Base-by-base conservation (phyloP, 2,888 invertebrate species). In the Catocala fraxini region DNA sequence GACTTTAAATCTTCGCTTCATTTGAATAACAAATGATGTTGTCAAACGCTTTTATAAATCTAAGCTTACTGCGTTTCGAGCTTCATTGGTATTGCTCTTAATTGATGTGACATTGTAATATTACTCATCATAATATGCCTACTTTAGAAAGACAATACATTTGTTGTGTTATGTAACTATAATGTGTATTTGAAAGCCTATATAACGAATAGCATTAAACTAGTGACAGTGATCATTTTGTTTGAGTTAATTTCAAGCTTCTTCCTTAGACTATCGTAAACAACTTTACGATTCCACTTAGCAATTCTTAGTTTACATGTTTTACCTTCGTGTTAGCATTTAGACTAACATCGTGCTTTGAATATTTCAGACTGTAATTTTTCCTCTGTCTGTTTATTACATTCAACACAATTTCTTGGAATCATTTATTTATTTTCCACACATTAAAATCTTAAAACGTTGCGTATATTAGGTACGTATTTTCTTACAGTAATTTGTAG, bases 321-420 rank as follows among this genome's bases (percentile, higher is more conserved):
- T 59, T 65, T 54, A 52, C 61, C 73, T 72, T 62, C 51, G 12
- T 62, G 62, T 54, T 63, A 51, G 51, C 48, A 56, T 41, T 56
- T 56, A 53, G 51, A 63, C 48, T 52, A 3, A 52, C 39, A 57
- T 59, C 62, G 56, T 63, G 67, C 47, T 63, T 56, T 57, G 60
- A 76, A 69, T 71, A 65, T 25, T 63, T 53, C 54, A 47, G 51
- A 47, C 49, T 53, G 56, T 6, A 55, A 59, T 71, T 66, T 70
- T 65, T 64, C 59, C 58, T 71, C 53, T 39, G 7, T 46, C 47
- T 68, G 55, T 67, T 63, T 49, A 56, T 51, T 43, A 10, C 25
- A 33, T 51, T 51, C 9, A 47, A 56, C n/a, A 59, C 51, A 54
- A 59, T 49, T 15, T 63, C 35, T 57, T 51, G 11, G 58, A 59